phyloP scores from a whole-genome alignment of 2,797 vertebrate genomes.

The Holocentrus rufus region DNA sequence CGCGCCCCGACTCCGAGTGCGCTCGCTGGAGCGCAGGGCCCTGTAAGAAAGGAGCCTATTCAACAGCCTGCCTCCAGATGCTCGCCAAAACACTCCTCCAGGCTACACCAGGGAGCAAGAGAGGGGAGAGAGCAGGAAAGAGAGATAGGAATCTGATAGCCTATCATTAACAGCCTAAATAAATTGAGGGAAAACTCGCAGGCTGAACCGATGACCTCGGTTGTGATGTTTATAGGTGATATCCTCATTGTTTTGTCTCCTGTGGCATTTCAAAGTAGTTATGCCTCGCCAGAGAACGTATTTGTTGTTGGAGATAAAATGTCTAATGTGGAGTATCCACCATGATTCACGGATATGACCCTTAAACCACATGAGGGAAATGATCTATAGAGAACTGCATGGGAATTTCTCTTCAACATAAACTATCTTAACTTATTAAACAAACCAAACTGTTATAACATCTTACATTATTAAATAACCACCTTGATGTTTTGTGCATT shows the following conservation, averaged over 20 bases:
- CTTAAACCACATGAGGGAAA: constrained; percentile 49
- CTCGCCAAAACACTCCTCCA: constrained; percentile 77
- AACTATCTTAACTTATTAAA: background rate
- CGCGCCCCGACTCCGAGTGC: constrained; percentile 63
- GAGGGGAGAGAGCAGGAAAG: constrained; percentile 79
- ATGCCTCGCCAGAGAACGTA: constrained; percentile 37
- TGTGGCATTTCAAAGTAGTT: constrained; percentile 54
- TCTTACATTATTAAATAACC: constrained; percentile 25
- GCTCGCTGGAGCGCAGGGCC: constrained; percentile 76
- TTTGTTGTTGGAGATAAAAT: constrained; percentile 66
- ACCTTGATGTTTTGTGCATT: background rate
- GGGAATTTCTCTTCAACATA: constrained; percentile 34
- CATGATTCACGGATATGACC: constrained; percentile 44
- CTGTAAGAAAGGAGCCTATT: constrained; percentile 80
- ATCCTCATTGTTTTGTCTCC: constrained; percentile 67
- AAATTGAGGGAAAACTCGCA: constrained; percentile 78
- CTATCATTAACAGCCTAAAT: constrained; percentile 85
- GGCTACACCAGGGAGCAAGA: constrained; percentile 75
- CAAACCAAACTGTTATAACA: too few species aligned
- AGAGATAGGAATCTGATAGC: constrained; percentile 86
- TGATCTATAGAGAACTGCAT: constrained; percentile 54
- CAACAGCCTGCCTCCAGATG: constrained; percentile 83
- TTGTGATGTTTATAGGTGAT: constrained; percentile 70
- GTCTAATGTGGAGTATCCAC: constrained; percentile 59
- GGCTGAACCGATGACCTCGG: constrained; percentile 68